A percentile compares a stretch with the other conserved stretches of the same genome.
phyloP scores from a whole-genome alignment of 2,888 invertebrate species.

The Euproctis similis region DNA sequence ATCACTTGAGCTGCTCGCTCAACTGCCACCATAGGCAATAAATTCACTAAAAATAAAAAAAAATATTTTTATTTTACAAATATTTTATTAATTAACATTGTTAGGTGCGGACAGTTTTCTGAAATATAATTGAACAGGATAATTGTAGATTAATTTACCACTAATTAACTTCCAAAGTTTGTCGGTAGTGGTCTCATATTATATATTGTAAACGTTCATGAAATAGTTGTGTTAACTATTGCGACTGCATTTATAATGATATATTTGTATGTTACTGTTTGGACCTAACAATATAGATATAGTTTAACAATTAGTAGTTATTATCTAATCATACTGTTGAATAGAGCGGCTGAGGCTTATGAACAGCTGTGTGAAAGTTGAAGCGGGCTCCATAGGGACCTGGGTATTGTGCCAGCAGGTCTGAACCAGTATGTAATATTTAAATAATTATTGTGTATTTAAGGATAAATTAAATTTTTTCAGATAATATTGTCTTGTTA shows the following conservation, averaged over 20 bases:
- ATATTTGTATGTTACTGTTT: slow-evolving; percentile 43
- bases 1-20: background rate
- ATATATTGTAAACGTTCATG: slow-evolving; percentile 10
- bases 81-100: slow-evolving; percentile 37
- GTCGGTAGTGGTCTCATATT: slow-evolving; percentile 29
- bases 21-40: background rate
- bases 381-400: slow-evolving; percentile 46
- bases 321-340: slow-evolving; percentile 39
- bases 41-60: slow-evolving; percentile 35
- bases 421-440: slow-evolving; percentile 71
- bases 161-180: slow-evolving; percentile 33
- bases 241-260: slow-evolving; percentile 23
- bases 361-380: slow-evolving; percentile 49
- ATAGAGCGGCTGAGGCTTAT: slow-evolving; percentile 47
- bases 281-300: slow-evolving; percentile 44
- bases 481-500: slow-evolving; percentile 77
- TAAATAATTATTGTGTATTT: slow-evolving; percentile 53
- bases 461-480: slow-evolving; percentile 73
- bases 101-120: slow-evolving; percentile 53
- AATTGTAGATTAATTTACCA: slow-evolving; percentile 30
- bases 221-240: slow-evolving; percentile 14
- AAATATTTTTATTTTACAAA: slow-evolving; percentile 34
- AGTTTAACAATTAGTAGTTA: slow-evolving; percentile 46
- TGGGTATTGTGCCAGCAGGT: slow-evolving; percentile 53
- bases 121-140: slow-evolving; percentile 51